Evolutionary conservation across 2,888 invertebrate genomes (phyloP), one percentile per base, ranked within the genome.

Genomic region (Eilema caniola): DNA sequence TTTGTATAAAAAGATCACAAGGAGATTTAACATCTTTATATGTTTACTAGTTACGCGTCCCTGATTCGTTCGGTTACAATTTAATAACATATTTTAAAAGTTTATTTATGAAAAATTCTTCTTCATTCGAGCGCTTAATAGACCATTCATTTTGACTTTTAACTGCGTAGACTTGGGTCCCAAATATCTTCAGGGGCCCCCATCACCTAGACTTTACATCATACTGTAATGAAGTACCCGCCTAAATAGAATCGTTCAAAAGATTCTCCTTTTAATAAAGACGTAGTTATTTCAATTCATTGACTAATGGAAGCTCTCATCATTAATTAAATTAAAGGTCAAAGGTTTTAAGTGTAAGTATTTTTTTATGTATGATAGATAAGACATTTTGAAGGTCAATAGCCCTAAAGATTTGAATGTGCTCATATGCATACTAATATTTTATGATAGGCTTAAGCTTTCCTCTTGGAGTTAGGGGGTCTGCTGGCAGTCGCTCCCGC

Each of bases 321-420:
- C 63, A 20, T 63, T 63, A n/a, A 47, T 63, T 63, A 63, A 47
- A 47, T 62, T 37, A 41, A 61, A 62, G 41, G 20, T 25, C 25
- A 24, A 25, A 11, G 41, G 62, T 24, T 37, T 2, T 14, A 14
- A 62, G 33, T 33, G 24, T 37, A 37, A 16, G n/a, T 24, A 24
- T 62, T 24, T 41, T 62, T 59, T 28, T 8, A 59, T 41, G 25
- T 24, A 37, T 20, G 3, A 41, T 7, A 23, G 7, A 14, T 37
- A 23, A 33, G 7, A 24, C 12, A 23, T 62, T 23, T 62, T 14
- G 14, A 24, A 53, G 4, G 53, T 53, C 53, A n/a, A 47, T 47
- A 47, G 20, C 47, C 47, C 8, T 47, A 47, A 16, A 47, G 47
- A 41, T 41, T 37, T 14, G 0, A 47, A 53, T 53, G 20, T 47